A percentile compares a stretch with the other conserved stretches of the same genome.
phyloP scores from a whole-genome alignment of 2,888 invertebrate genomes.

The Drosophila parthenogenetica region DNA sequence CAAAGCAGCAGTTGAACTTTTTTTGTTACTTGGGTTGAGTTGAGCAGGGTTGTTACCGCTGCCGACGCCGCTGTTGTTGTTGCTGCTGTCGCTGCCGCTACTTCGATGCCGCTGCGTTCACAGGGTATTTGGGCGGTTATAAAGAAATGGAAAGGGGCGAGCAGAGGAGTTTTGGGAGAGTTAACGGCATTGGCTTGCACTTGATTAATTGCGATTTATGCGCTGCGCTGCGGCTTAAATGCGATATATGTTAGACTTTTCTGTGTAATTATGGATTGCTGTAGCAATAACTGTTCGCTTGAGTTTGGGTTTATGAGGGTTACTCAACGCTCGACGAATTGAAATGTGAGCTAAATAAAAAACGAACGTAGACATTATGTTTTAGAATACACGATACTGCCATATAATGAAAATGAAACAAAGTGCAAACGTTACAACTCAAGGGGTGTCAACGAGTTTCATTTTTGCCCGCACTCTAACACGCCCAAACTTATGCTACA shows the following conservation, averaged over 20 bases:
- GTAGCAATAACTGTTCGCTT: conserved; percentile 30
- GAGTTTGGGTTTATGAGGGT: conserved; percentile 60
- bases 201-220: conserved; percentile 80
- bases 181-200: conserved; percentile 77
- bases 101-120: conserved; percentile 24
- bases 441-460: conserved; percentile 40
- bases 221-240: conserved; percentile 70
- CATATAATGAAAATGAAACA: conserved; percentile 37
- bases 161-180: conserved; percentile 40
- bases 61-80: conserved; percentile 14
- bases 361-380: conserved; percentile 46
- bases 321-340: conserved; percentile 29
- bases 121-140: not conserved
- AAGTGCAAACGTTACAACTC: conserved; percentile 30
- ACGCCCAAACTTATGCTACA: conserved; percentile 61
- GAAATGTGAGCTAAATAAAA: conserved; percentile 50
- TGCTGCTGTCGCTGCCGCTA: conserved; percentile 24
- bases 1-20: conserved; percentile 61
- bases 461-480: conserved; percentile 33
- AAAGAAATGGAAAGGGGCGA: not conserved
- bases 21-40: conserved; percentile 22
- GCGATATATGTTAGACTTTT: conserved; percentile 63
- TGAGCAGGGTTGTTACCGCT: conserved; percentile 42
- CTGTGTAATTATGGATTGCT: conserved; percentile 68
- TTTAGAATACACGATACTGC: conserved; percentile 34